Evolutionary conservation across 2,113 vertebrate species (phyloP).

Genomic region (Hemiscyllium ocellatum): DNA sequence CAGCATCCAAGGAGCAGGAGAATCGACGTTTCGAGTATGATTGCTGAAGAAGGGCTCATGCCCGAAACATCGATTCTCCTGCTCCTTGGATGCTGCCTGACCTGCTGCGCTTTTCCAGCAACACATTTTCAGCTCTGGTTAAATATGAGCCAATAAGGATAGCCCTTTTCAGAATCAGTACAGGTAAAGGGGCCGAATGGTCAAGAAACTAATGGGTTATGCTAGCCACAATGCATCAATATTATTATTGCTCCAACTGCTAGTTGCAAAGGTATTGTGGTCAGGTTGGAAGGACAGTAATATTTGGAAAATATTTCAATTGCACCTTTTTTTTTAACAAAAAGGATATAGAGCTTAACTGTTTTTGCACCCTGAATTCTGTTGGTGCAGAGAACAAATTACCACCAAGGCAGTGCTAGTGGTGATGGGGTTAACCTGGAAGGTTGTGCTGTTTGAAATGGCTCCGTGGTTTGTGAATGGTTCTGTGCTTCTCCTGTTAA

Average conservation of each 20-base stretch:
- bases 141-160: neutral
- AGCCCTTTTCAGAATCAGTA: neutral
- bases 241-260: neutral
- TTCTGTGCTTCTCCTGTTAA: constrained; percentile 92
- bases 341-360: neutral
- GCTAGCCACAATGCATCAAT: neutral
- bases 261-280: neutral
- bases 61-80: too few relatives aligned
- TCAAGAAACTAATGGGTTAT: neutral
- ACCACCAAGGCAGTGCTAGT: constrained; percentile 41
- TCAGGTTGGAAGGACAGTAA: neutral
- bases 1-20: too few relatives aligned
- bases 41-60: too few relatives aligned
- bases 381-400: neutral
- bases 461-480: constrained; percentile 89
- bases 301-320: neutral
- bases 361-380: neutral
- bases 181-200: neutral
- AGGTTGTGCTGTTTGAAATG: constrained; percentile 69
- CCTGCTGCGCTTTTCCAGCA: too few relatives aligned
- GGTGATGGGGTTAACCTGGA: constrained; percentile 75
- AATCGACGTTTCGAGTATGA: too few relatives aligned
- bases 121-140: too few relatives aligned
- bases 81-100: too few relatives aligned
- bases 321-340: too few relatives aligned